phyloP scores from a whole-genome alignment of 2,888 invertebrate species.

The Eudasyphora cyanicolor region DNA sequence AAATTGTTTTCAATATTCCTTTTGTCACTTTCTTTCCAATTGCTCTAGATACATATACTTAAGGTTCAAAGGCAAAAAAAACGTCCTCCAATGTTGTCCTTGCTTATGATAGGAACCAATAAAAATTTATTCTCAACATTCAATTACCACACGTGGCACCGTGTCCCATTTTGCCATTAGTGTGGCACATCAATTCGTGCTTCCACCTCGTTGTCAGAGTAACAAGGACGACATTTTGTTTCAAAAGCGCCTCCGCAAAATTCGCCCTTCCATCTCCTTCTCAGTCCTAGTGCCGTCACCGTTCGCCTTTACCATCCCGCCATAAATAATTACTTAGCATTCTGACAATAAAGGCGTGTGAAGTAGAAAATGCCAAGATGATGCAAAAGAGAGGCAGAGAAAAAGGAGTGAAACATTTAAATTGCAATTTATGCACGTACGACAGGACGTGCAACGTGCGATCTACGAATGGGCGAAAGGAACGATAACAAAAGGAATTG shows the following conservation, averaged over 20 bases:
- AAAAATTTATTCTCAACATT: slow-evolving; percentile 46
- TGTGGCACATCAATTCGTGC: not conserved
- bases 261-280: not conserved
- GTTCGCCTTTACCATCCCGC: slow-evolving; percentile 38
- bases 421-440: slow-evolving; percentile 59
- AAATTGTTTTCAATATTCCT: too few species aligned
- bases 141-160: slow-evolving; percentile 57
- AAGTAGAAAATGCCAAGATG: slow-evolving; percentile 10
- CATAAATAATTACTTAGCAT: slow-evolving; percentile 63
- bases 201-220: not conserved
- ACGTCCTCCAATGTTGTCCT: not conserved
- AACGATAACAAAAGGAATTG: too few species aligned
- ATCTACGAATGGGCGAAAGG: not conserved
- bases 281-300: slow-evolving; percentile 28
- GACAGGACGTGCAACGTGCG: slow-evolving; percentile 43
- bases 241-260: too few species aligned
- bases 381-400: not conserved
- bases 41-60: too few species aligned
- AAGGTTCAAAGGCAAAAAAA: not conserved
- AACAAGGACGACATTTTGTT: too few species aligned
- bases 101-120: not conserved
- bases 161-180: not conserved
- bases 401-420: slow-evolving; percentile 22
- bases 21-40: too few species aligned
- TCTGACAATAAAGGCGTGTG: slow-evolving; percentile 58